Percentiles rank a stretch among this genome's conserved stretches.
Conservation (phyloP, 2,113 vertebrate species). For the Xenopus laevis region DNA sequence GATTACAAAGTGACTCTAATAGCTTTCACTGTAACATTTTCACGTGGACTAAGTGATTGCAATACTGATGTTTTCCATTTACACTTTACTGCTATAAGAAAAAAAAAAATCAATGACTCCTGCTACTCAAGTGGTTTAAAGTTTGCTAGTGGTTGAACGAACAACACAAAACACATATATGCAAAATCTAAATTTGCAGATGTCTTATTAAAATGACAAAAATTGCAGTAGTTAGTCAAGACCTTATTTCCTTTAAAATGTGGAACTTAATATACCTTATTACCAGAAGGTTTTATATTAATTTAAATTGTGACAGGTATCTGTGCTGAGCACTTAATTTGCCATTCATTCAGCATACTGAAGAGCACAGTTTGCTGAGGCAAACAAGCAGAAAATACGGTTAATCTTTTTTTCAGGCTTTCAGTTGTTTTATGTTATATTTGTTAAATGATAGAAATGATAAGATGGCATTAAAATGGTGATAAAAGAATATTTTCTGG, state of each 20-base stretch:
- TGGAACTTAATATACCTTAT: slow-evolving; percentile 57
- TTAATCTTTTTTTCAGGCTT: no score
- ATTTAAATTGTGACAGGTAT: slow-evolving; percentile 74
- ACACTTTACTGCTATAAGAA: slow-evolving; percentile 78
- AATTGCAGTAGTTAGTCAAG: slow-evolving; percentile 77
- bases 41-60: slow-evolving; percentile 81
- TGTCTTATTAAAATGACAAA: slow-evolving; percentile 82
- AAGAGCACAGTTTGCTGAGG: neutral
- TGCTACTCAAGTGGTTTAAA: slow-evolving; percentile 69
- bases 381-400: neutral
- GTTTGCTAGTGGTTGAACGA: no score
- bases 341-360: neutral
- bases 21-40: slow-evolving; percentile 80
- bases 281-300: slow-evolving; percentile 60
- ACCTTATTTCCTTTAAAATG: slow-evolving; percentile 79
- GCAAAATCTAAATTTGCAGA: slow-evolving; percentile 79
- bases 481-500: no score
- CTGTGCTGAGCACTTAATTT: slow-evolving; percentile 45
- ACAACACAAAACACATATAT: slow-evolving; percentile 65
- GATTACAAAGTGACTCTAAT: slow-evolving; percentile 80
- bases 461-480: no score
- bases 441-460: no score
- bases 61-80: slow-evolving; percentile 83
- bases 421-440: no score
- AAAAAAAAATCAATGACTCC: slow-evolving; percentile 86